These are phyloP conservation scores for Drosophila melanocephala DNA, from an alignment of 2,888 invertebrate genomes.

Conservation along the genomic window DNA sequence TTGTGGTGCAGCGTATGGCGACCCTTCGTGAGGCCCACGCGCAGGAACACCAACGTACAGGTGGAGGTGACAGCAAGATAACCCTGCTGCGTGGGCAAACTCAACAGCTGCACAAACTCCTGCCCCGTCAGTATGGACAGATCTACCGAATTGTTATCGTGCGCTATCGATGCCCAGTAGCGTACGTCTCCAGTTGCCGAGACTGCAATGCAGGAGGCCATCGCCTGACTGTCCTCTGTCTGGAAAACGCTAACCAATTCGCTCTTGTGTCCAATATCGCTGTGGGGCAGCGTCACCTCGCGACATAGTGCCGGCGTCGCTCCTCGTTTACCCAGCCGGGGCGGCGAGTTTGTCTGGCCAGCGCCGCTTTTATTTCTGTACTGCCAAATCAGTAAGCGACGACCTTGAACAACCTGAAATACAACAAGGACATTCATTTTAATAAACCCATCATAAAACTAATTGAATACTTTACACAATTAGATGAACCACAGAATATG, in stretches of 20 bases:
- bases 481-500: not conserved
- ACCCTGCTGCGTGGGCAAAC: constrained; percentile 89
- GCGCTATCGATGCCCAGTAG: constrained; percentile 96
- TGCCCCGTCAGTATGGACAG: constrained; percentile 94
- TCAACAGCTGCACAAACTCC: constrained; percentile 92
- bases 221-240: constrained; percentile 86
- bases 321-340: constrained; percentile 75
- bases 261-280: constrained; percentile 96
- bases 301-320: constrained; percentile 89
- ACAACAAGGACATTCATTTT: not conserved
- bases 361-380: constrained; percentile 86
- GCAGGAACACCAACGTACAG: constrained; percentile 92
- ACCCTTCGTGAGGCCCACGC: constrained; percentile 88
- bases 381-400: constrained; percentile 95
- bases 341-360: constrained; percentile 54
- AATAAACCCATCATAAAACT: not conserved
- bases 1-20: constrained; percentile 89
- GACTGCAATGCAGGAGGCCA: constrained; percentile 95
- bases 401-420: constrained; percentile 91
- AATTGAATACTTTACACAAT: not conserved
- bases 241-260: constrained; percentile 92
- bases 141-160: constrained; percentile 94
- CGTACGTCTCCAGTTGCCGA: constrained; percentile 96
- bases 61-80: constrained; percentile 96
- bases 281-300: constrained; percentile 95